Evolutionary conservation across 2,113 vertebrate species (phyloP).

Genomic region (Oryctolagus cuniculus): DNA sequence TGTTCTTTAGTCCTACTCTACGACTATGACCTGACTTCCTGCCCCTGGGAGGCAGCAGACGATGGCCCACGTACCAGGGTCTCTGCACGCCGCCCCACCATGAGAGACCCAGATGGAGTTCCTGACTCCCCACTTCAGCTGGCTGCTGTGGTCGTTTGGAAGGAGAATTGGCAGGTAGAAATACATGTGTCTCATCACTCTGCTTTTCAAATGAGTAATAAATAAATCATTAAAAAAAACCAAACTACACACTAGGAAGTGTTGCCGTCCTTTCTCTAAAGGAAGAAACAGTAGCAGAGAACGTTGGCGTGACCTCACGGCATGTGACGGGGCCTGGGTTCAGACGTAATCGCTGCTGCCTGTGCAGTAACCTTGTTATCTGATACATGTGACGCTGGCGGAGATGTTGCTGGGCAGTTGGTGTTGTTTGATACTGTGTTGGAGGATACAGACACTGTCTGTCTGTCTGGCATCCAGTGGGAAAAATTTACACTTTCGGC

Average conservation of each 20-base stretch:
- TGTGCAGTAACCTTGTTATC: fast-evolving
- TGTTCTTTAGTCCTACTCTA: background rate
- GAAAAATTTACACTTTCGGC: background rate
- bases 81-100: too few relatives aligned
- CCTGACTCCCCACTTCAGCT: too few relatives aligned
- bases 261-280: background rate
- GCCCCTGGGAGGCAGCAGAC: too few relatives aligned
- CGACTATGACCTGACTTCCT: too few relatives aligned
- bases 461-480: background rate
- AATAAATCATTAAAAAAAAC: too few relatives aligned
- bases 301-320: background rate
- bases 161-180: too few relatives aligned
- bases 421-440: background rate
- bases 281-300: background rate
- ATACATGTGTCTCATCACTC: too few relatives aligned
- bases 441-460: background rate
- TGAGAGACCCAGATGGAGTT: too few relatives aligned
- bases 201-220: too few relatives aligned
- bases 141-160: too few relatives aligned
- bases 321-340: background rate
- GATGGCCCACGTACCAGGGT: too few relatives aligned
- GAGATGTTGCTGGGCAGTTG: background rate
- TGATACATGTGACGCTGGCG: background rate
- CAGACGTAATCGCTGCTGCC: too few relatives aligned
- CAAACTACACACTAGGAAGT: background rate